Evolutionary conservation across 2,888 invertebrate genomes (phyloP), one percentile per base, ranked within the genome.

Genomic region (Polyommatus iphigenia): DNA sequence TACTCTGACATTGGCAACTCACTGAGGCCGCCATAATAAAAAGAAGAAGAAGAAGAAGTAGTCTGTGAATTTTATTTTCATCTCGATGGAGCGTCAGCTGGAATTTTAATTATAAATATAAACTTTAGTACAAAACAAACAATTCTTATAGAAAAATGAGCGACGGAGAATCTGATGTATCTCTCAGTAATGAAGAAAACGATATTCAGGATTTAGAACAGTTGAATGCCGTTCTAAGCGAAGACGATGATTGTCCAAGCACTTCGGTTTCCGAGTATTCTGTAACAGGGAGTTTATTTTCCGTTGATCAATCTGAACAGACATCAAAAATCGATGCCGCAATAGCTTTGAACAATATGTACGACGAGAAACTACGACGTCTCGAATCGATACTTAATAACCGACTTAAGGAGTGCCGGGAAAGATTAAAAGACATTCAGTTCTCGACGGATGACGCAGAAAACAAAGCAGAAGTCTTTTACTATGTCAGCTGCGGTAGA

Each of bases 401-500:
- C 0, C 84, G 91, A 3, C 83, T 94, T 8, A 77, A 81, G 1
- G 89, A 93, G 79, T 94, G 95, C 72, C 85, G 87, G 29, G 80
- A 82, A 18, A 91, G 88, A 80, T 82, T 91, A 15, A 78, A 80
- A 54, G 82, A 85, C 57, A 81, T 89, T 10, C 83, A 85, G 71
- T 62, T 77, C 2, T 78, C 78, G 0, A 79, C 80, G 0, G 71
- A 71, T 6, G 85, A 85, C 0, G 85, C 80, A 81, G 76, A 79
- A 24, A 84, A 84, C n/a, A 80, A 80, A 75, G 41, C 77, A 59
- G 82, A 82, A 71, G 79, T 76, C 6, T 91, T 89, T 50, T 85
- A 87, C 41, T 89, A 90, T 62, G 85, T 88, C 0, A 85, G 84
- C 76, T 92, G 95, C 85, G 94, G 96, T 50, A 92, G 95, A 83